Evolutionary conservation across 2,113 vertebrate species (phyloP).

Genomic region (Motacilla alba): DNA sequence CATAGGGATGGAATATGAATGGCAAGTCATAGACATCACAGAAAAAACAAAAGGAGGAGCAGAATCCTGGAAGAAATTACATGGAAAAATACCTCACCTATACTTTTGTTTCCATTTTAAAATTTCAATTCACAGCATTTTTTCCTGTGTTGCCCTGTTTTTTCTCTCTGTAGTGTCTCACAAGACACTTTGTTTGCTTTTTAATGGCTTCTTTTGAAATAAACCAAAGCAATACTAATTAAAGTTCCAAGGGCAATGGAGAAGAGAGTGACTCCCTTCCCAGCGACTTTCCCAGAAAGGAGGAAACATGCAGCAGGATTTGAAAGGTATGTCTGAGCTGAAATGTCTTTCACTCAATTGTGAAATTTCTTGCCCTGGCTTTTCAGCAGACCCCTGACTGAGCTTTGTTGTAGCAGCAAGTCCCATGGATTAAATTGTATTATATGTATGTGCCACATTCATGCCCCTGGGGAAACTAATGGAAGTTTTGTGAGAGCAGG

Average conservation of each 20-base stretch:
- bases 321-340: slow-evolving; percentile 74
- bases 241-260: slow-evolving; percentile 73
- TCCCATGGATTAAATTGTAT: not conserved
- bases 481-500: not conserved
- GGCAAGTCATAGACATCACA: slow-evolving; percentile 25
- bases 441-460: not conserved
- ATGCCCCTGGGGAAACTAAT: not conserved
- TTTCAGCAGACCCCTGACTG: not conserved
- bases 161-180: slow-evolving; percentile 68
- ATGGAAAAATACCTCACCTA: slow-evolving; percentile 53
- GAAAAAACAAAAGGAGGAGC: slow-evolving; percentile 36
- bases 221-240: slow-evolving; percentile 80
- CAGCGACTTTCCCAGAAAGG: slow-evolving; percentile 61
- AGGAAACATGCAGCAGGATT: slow-evolving; percentile 54
- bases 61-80: slow-evolving; percentile 48
- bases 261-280: slow-evolving; percentile 65
- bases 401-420: not conserved
- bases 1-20: slow-evolving; percentile 61
- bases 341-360: slow-evolving; percentile 42
- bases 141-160: slow-evolving; percentile 61
- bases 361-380: slow-evolving; percentile 35
- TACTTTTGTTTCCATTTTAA: slow-evolving; percentile 38
- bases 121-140: slow-evolving; percentile 59
- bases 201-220: slow-evolving; percentile 77
- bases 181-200: slow-evolving; percentile 76